Conservation (phyloP, 2,888 invertebrate genomes). For the Hemithea aestivaria region DNA sequence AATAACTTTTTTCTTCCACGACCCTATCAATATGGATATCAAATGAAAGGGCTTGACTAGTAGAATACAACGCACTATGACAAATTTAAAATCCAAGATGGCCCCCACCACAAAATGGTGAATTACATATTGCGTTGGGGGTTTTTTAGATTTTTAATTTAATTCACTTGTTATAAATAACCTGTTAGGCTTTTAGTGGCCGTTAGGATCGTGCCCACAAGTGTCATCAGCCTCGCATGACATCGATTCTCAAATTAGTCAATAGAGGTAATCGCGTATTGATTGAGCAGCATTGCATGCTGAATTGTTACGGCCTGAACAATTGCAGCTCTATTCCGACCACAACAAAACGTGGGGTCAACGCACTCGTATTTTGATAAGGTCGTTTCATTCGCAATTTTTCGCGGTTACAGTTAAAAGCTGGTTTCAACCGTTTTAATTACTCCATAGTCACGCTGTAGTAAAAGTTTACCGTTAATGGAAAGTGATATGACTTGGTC, state of each 20-base stretch:
- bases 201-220: conserved; percentile 7
- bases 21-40: too few relatives aligned
- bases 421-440: conserved; percentile 70
- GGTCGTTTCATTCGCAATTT: conserved; percentile 56
- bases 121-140: too few relatives aligned
- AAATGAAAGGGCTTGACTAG: too few relatives aligned
- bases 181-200: conserved; percentile 10
- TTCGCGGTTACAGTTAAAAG: conserved; percentile 66
- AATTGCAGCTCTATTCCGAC: conserved; percentile 28
- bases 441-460: conserved; percentile 68
- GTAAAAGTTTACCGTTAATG: conserved; percentile 66
- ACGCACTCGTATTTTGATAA: conserved; percentile 63
- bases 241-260: conserved; percentile 26
- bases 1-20: too few relatives aligned
- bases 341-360: conserved; percentile 47
- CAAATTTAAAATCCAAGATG: too few relatives aligned
- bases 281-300: conserved; percentile 31
- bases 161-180: conserved; percentile 12
- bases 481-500: conserved; percentile 66
- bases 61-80: too few relatives aligned
- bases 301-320: conserved; percentile 28
- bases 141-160: conserved; percentile 7
- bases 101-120: too few relatives aligned
- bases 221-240: conserved; percentile 35
- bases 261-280: conserved; percentile 33